Base-by-base conservation (phyloP, 30 jellyfish, hydroid and myxozoan species). In the Aurelia aurita complex sp. Pacific region DNA sequence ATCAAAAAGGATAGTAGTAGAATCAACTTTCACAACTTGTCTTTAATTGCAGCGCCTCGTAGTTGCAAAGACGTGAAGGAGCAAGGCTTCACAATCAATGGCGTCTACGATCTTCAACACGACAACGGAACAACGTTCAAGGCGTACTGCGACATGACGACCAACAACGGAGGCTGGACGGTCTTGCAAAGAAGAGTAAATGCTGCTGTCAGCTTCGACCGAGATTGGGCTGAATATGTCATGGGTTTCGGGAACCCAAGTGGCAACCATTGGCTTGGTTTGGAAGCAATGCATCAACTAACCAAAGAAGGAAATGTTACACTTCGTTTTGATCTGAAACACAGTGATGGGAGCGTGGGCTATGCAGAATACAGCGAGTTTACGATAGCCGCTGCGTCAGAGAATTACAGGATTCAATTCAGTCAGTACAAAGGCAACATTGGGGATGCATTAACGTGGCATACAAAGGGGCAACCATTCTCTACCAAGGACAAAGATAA, bases 161-260 rank as follows among this genome's bases (percentile, higher is more conserved):
- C 80, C 5, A 71, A 65, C 73, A 80, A 73, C 18, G 89, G 89
- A 17, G 89, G 89, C n/a, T 79, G 89, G 89, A 79, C 81, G 10
- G 79, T 79, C 17, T 33, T 79, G 23, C 89, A 79, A 29, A 38
- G 81, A 53, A 4, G 89, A 50, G 14, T 66, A 1, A 50, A 79
- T 36, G 69, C 54, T 3, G 46, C 19, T n/a, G 81, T 66, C 23
- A 79, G 73, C 73, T 79, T 79, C 33, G 69, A 46, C 18, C 64
- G 87, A 51, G 16, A 38, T 14, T 77, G 87, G 87, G 67, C 4
- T 42, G 87, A 61, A 40, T 77, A 79, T 32, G 81, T 38, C 50
- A 32, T 13, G 17, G 89, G 89, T 11, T 79, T 79, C 40, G 89
- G 89, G 38, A 62, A 66, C 23, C 29, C 54, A 29, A 61, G 35